phyloP scores from a whole-genome alignment of 2,797 vertebrate genomes.

The Tachyglossus aculeatus region DNA sequence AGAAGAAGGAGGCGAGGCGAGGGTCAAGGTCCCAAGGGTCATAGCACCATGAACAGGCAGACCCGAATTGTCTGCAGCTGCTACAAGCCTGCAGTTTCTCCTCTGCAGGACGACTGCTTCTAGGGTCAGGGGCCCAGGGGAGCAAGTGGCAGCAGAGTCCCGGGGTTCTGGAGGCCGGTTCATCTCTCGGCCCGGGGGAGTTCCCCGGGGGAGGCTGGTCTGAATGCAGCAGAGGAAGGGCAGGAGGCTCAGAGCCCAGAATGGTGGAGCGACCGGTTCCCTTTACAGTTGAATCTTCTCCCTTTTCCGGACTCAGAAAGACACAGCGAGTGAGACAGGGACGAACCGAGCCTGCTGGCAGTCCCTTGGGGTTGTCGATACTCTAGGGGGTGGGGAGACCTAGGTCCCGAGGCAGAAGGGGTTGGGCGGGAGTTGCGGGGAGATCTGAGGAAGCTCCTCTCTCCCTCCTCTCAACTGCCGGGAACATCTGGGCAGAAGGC shows the following conservation, averaged over 20 bases:
- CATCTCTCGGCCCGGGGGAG: neutral
- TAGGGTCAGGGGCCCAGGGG: constrained; percentile 5
- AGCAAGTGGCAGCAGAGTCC: constrained; percentile 36
- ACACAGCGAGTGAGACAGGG: neutral
- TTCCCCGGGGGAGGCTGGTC: constrained; percentile 6
- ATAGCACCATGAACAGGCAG: constrained; percentile 59
- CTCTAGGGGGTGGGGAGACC: constrained; percentile 32
- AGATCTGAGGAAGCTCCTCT: neutral
- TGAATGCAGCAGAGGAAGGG: constrained; percentile 9
- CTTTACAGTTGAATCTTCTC: no score
- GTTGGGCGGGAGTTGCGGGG: no score
- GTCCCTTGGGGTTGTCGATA: constrained; percentile 8
- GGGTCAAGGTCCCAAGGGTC: constrained; percentile 25
- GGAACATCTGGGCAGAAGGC: constrained; percentile 48
- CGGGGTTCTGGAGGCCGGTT: constrained; percentile 22
- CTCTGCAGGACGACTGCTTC: constrained; percentile 12
- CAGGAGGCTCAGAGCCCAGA: neutral
- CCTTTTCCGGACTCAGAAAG: no score
- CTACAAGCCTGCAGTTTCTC: neutral
- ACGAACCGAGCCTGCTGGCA: constrained; percentile 8
- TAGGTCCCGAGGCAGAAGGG: constrained; percentile 19
- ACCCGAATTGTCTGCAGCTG: constrained; percentile 4
- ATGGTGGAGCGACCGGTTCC: neutral
- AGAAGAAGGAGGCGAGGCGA: constrained; percentile 15
- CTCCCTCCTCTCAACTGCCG: constrained; percentile 43